Percentiles rank a stretch among this genome's conserved stretches.
These are phyloP conservation scores for Anabas testudineus DNA, from an alignment of 2,797 vertebrate genomes.

Conservation along the genomic window DNA sequence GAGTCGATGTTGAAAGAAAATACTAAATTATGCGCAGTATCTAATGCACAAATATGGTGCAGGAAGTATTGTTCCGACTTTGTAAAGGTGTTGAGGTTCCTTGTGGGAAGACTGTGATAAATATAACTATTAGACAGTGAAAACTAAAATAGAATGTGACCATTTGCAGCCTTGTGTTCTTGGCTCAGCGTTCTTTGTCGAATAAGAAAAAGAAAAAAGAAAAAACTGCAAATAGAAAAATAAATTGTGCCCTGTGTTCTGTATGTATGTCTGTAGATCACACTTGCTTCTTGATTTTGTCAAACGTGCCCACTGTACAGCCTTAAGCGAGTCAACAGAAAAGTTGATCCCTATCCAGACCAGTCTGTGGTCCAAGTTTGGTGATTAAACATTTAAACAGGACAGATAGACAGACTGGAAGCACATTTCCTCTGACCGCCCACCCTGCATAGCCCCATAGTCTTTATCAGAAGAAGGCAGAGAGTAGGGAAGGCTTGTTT, in stretches of 20 bases:
- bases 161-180: conserved; percentile 63
- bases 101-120: conserved; percentile 60
- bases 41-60: conserved; percentile 27
- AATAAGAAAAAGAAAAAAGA: conserved; percentile 26
- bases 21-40: conserved; percentile 6
- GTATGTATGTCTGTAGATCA: conserved; percentile 51
- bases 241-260: conserved; percentile 10
- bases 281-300: conserved; percentile 60
- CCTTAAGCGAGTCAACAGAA: conserved; percentile 51
- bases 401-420: conserved; percentile 47
- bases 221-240: conserved; percentile 54
- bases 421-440: conserved; percentile 46
- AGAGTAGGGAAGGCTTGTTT: conserved; percentile 57
- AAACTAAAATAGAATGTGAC: conserved; percentile 62
- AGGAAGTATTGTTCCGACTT: conserved; percentile 41
- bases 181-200: conserved; percentile 50
- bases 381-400: conserved; percentile 66
- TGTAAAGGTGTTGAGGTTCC: conserved; percentile 44
- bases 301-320: conserved; percentile 50
- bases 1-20: background rate
- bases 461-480: conserved; percentile 33
- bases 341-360: conserved; percentile 49
- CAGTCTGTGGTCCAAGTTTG: conserved; percentile 47
- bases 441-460: conserved; percentile 40
- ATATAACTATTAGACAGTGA: conserved; percentile 61